Conservation (phyloP, 2,797 vertebrate species). For the Platyrinchus mystaceus region DNA sequence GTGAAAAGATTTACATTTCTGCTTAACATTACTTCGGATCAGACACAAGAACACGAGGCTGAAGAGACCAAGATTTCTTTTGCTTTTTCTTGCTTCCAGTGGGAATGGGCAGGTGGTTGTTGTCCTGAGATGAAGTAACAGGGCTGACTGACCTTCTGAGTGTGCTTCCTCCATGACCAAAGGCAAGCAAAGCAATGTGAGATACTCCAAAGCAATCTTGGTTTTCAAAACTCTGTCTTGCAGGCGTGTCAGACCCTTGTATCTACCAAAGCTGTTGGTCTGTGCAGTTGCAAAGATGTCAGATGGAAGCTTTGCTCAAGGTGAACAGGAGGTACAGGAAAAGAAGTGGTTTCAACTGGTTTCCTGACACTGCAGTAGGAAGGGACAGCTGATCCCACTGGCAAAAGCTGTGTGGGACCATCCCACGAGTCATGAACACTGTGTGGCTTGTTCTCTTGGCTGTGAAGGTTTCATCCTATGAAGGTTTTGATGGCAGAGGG, state of each 20-base stretch:
- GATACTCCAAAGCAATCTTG: not conserved
- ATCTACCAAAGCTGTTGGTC: not conserved
- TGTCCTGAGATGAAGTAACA: not conserved
- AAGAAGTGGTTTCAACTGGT: not conserved
- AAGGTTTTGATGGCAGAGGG: not conserved
- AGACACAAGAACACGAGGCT: not conserved
- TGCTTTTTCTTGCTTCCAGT: not conserved
- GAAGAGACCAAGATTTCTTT: not conserved
- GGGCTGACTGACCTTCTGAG: rapidly evolving
- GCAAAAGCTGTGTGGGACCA: not conserved
- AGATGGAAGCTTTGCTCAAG: not conserved
- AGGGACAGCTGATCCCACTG: not conserved
- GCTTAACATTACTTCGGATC: not conserved
- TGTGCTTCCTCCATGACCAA: not conserved
- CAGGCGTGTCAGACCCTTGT: not conserved
- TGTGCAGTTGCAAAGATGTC: not conserved
- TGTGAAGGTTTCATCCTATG: not conserved
- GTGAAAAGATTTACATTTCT: not conserved
- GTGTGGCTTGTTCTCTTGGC: rapidly evolving
- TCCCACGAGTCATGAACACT: not conserved
- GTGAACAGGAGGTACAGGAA: not conserved
- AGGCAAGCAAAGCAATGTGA: not conserved
- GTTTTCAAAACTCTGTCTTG: not conserved
- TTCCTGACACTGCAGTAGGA: not conserved
- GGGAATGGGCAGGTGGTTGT: not conserved